Evolutionary conservation across 2,797 vertebrate species (phyloP).

Genomic region (Pseudotriccus pelzelni): DNA sequence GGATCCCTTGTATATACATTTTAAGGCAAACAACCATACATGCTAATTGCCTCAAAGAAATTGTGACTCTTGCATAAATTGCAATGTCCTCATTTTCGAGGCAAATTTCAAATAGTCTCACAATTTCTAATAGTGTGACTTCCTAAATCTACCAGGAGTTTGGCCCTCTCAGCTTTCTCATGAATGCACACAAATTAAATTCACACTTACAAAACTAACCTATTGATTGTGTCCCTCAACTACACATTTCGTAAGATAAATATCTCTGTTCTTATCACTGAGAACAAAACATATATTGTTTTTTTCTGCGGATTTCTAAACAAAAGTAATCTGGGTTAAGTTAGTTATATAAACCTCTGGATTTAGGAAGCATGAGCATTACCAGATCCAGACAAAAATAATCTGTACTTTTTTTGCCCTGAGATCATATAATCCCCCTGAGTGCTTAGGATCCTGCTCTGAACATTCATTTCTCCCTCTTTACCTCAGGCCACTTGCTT

Average conservation of each 20-base stretch:
- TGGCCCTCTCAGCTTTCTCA: background rate
- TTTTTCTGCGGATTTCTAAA: constrained; percentile 11
- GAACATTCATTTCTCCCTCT: background rate
- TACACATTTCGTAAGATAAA: background rate
- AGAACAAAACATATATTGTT: background rate
- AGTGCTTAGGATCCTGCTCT: background rate
- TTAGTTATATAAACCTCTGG: constrained; percentile 25
- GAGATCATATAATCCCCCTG: background rate
- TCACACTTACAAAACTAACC: background rate
- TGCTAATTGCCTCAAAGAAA: background rate
- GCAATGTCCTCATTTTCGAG: background rate
- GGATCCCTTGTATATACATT: background rate
- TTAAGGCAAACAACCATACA: background rate
- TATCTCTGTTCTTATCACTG: background rate
- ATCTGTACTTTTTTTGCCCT: background rate
- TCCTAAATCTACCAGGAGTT: background rate
- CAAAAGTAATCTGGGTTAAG: constrained; percentile 37
- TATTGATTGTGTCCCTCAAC: background rate
- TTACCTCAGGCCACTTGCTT: background rate
- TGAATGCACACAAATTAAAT: background rate
- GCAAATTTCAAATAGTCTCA: background rate
- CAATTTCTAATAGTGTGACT: background rate
- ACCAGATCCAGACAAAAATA: constrained; percentile 35
- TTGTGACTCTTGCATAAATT: background rate
- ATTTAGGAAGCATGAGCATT: background rate